Conservation (phyloP, 2,113 vertebrate genomes). For the Phaethon lepturus region DNA sequence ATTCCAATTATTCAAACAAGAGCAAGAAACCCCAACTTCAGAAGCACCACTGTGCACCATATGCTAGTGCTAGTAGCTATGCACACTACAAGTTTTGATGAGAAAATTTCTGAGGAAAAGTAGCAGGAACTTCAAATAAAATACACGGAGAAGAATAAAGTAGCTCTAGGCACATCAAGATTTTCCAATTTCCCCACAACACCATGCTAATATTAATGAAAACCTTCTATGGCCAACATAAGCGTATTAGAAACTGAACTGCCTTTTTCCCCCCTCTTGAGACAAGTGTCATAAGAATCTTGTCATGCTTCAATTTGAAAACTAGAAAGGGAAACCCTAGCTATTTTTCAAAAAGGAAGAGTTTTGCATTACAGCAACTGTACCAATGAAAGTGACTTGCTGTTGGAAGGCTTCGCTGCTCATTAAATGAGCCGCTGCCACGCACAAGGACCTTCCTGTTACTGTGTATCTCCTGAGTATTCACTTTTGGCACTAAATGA, state of each 20-base stretch:
- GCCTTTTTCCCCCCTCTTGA: neutral
- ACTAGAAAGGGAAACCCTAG: neutral
- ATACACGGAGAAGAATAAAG: neutral
- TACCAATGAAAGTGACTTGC: neutral
- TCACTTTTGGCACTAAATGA: neutral
- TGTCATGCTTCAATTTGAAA: neutral
- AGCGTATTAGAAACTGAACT: neutral
- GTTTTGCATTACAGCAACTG: neutral
- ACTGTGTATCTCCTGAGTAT: fast-evolving
- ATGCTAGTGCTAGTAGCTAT: neutral
- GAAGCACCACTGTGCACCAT: neutral
- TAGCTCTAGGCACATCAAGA: neutral
- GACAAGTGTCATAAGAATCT: neutral
- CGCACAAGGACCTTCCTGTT: neutral
- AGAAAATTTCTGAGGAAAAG: neutral
- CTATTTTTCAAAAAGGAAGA: neutral
- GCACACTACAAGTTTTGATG: neutral
- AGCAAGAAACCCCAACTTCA: neutral
- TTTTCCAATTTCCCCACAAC: neutral
- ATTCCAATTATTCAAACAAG: neutral
- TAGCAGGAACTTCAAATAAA: neutral
- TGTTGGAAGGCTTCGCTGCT: neutral
- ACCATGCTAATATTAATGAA: neutral
- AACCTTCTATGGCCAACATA: neutral
- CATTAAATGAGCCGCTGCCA: neutral